A percentile compares a stretch with the other conserved stretches of the same genome.
phyloP scores from a whole-genome alignment of 2,113 vertebrate species.

The Danio rerio region DNA sequence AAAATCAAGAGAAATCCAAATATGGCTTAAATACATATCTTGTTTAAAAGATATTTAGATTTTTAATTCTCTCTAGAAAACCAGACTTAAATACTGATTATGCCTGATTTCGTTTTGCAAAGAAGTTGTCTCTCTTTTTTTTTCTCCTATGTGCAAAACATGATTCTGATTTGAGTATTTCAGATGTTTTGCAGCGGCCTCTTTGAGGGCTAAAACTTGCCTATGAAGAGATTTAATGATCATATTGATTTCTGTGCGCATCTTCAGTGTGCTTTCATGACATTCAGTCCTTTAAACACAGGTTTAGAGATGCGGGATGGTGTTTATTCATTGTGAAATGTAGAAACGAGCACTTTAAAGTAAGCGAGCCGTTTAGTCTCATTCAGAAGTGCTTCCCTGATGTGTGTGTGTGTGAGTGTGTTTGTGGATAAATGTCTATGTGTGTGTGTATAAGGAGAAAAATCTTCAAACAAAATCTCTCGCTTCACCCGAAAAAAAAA shows the following conservation, averaged over 20 bases:
- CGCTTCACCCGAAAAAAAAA: no score
- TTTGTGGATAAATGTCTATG: conserved; percentile 20
- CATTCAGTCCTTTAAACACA: no score
- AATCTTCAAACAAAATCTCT: neutral
- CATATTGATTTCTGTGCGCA: neutral
- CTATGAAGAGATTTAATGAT: conserved; percentile 9
- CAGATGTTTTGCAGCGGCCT: neutral
- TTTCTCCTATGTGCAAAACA: neutral
- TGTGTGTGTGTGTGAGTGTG: conserved; percentile 52
- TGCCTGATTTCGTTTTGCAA: neutral
- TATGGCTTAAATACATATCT: no score
- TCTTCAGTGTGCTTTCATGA: neutral
- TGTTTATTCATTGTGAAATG: conserved; percentile 54
- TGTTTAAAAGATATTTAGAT: neutral
- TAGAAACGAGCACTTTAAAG: conserved; percentile 80
- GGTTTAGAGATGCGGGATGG: neutral
- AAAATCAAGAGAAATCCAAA: no score
- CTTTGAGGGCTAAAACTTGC: conserved; percentile 21
- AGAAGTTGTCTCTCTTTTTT: neutral
- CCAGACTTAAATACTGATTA: neutral
- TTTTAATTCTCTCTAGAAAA: neutral
- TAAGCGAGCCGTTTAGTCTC: conserved; percentile 63
- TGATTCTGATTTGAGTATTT: neutral
- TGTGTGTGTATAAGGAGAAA: neutral
- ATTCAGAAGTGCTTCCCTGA: conserved; percentile 78